Percentiles rank a stretch among this genome's conserved stretches.
Conservation (phyloP, 2,797 vertebrate species). For the Periophthalmus magnuspinnatus region DNA sequence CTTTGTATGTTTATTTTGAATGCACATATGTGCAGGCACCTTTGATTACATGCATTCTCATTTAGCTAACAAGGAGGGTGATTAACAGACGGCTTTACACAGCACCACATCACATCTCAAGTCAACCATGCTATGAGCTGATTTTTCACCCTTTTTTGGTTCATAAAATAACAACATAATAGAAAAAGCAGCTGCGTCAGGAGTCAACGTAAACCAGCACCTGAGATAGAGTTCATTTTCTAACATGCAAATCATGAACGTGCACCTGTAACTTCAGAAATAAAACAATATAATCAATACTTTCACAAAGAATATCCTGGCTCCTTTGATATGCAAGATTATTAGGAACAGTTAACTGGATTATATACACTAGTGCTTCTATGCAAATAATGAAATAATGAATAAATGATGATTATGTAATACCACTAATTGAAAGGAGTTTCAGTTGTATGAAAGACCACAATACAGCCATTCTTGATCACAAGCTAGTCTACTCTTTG, state of each 20-base stretch:
- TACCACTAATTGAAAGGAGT: not conserved
- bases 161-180: not conserved
- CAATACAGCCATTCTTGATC: not conserved
- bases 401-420: not conserved
- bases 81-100: constrained; percentile 34
- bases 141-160: constrained; percentile 19
- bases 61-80: constrained; percentile 27
- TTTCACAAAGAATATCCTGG: not conserved
- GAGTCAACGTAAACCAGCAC: no score
- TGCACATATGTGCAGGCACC: constrained; percentile 26
- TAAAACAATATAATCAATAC: no score
- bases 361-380: not conserved
- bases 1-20: constrained; percentile 27
- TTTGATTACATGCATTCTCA: constrained; percentile 20
- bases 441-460: not conserved
- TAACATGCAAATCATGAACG: constrained; percentile 21
- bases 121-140: constrained; percentile 16
- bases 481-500: not conserved
- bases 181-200: no score
- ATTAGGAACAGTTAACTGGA: no score
- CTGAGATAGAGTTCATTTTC: not conserved
- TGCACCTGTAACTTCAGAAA: constrained; percentile 1
- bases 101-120: constrained; percentile 8
- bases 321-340: not conserved
- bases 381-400: not conserved